These are phyloP conservation scores for Austrofundulus limnaeus DNA, from an alignment of 2,113 vertebrate species.

Conservation along the genomic window DNA sequence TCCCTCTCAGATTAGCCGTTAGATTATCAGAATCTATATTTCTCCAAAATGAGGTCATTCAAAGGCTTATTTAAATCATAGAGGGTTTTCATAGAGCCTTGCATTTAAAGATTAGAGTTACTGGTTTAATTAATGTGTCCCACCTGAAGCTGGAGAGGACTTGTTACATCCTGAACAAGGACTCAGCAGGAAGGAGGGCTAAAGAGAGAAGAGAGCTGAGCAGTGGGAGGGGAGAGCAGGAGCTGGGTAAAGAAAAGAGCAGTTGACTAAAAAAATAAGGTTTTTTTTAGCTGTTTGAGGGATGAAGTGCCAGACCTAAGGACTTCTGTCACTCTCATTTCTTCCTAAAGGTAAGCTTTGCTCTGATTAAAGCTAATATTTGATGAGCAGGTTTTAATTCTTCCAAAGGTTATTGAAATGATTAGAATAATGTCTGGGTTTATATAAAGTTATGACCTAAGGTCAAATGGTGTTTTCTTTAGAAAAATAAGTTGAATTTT, in stretches of 20 bases:
- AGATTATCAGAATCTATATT: no score
- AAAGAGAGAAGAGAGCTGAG: slow-evolving; percentile 12
- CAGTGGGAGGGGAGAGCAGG: background rate
- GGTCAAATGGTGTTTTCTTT: no score
- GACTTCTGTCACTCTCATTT: background rate
- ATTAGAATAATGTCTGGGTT: no score
- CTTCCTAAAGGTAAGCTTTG: slow-evolving; percentile 50
- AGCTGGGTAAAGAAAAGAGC: background rate
- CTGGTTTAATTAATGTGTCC: background rate
- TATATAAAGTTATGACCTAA: no score
- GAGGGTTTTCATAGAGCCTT: no score
- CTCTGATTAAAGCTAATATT: background rate
- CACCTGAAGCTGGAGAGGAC: slow-evolving; percentile 8
- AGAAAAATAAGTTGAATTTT: no score
- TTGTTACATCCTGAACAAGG: slow-evolving; percentile 18
- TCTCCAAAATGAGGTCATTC: no score
- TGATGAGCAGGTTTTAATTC: no score
- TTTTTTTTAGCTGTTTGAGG: background rate
- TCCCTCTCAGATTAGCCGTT: no score
- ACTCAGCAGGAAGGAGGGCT: slow-evolving; percentile 5
- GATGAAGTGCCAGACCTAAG: slow-evolving; percentile 46
- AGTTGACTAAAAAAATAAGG: background rate
- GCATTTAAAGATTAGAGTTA: no score
- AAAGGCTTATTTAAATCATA: no score
- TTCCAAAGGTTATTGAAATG: no score